A percentile compares a stretch with the other conserved stretches of the same genome.
Evolutionary conservation across 1,140 invertebrate genomes (phyloP).

Genomic region (Drosophila malerkotliana): DNA sequence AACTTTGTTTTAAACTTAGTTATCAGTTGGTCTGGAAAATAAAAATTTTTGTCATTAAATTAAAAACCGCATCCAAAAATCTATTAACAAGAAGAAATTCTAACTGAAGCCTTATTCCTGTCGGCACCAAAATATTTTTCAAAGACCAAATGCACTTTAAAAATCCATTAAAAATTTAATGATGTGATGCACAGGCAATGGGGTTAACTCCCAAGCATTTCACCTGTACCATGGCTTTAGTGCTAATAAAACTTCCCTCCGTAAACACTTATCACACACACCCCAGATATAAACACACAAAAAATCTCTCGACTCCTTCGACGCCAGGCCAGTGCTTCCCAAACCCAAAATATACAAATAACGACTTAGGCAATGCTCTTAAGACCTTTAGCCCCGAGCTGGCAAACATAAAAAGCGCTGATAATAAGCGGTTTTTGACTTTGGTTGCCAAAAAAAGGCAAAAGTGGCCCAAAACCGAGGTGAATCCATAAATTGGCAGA

Average conservation of each 20-base stretch:
- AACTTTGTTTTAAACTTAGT: too few relatives aligned
- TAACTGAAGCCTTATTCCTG: too few relatives aligned
- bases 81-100: too few relatives aligned
- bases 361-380: conserved; percentile 27
- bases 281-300: neutral
- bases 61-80: too few relatives aligned
- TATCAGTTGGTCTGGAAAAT: too few relatives aligned
- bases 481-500: conserved; percentile 73
- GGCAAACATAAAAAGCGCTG: conserved; percentile 57
- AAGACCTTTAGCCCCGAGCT: conserved; percentile 59
- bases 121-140: neutral
- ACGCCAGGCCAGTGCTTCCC: neutral
- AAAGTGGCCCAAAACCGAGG: conserved; percentile 50
- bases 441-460: conserved; percentile 55
- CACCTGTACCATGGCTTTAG: neutral
- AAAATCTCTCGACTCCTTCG: neutral
- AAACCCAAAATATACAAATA: conserved; percentile 19
- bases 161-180: conserved; percentile 4
- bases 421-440: conserved; percentile 74
- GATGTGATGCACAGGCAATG: conserved; percentile 6
- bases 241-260: conserved; percentile 4
- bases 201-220: neutral
- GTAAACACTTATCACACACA: conserved; percentile 1
- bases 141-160: conserved; percentile 1
- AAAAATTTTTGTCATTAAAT: too few relatives aligned